Evolutionary conservation across 1,140 invertebrate genomes (phyloP).

Genomic region (Cydia pomonella): DNA sequence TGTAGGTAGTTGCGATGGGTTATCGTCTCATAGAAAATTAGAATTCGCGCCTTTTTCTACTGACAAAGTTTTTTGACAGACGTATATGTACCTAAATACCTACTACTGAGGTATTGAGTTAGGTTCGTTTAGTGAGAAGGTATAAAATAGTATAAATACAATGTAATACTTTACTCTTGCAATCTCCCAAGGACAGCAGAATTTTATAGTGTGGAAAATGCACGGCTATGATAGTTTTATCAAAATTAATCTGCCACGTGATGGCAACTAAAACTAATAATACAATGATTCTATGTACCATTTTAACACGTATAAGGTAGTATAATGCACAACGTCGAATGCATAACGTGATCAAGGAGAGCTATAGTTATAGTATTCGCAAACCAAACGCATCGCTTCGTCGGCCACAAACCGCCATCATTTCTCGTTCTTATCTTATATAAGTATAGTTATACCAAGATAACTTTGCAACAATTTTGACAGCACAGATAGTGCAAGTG

Average conservation of each 20-base stretch:
- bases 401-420: background rate
- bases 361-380: conserved; percentile 1
- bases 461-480: too few species aligned
- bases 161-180: conserved; percentile 50
- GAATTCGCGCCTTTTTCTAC: too few species aligned
- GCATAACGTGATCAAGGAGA: background rate
- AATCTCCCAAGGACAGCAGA: conserved; percentile 53
- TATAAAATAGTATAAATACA: too few species aligned
- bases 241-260: conserved; percentile 44
- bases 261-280: conserved; percentile 29
- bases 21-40: too few species aligned
- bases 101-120: too few species aligned
- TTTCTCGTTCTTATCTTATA: too few species aligned
- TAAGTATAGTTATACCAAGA: too few species aligned
- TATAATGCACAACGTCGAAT: background rate
- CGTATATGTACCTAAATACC: too few species aligned
- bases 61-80: too few species aligned
- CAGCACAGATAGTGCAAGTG: too few species aligned
- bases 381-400: background rate
- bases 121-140: background rate
- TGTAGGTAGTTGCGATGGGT: too few species aligned
- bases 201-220: conserved; percentile 59
- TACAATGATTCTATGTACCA: background rate
- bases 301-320: conserved; percentile 3
- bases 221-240: conserved; percentile 46